phyloP scores from a whole-genome alignment of 1,140 invertebrate genomes.

The Aporrectodea caliginosa region DNA sequence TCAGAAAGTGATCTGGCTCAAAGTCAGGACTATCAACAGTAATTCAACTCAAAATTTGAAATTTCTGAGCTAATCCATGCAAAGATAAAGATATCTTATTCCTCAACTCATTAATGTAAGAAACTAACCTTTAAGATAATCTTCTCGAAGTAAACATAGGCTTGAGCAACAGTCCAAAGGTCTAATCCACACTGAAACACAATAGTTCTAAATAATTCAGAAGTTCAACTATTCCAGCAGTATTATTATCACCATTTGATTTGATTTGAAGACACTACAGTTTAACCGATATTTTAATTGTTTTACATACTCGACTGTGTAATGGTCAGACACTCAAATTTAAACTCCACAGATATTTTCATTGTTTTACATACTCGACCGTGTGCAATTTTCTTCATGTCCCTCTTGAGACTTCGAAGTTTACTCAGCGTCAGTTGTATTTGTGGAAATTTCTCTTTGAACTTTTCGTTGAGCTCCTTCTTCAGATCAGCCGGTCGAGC shows the following conservation, averaged over 20 bases:
- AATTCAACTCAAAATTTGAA: not conserved
- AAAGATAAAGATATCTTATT: not conserved
- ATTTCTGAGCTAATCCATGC: not conserved
- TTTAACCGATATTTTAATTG: conserved; percentile 4
- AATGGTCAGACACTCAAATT: not conserved
- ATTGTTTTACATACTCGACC: conserved; percentile 60
- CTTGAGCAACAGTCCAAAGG: conserved; percentile 85
- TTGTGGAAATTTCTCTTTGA: conserved; percentile 88
- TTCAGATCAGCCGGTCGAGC: conserved; percentile 93
- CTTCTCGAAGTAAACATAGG: conserved; percentile 97
- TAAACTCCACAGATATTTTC: not conserved
- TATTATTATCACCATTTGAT: conserved; percentile 19
- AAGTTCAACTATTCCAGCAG: conserved; percentile 7
- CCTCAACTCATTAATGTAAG: not conserved
- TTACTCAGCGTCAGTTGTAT: conserved; percentile 95
- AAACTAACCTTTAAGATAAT: conserved; percentile 73
- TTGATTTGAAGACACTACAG: not conserved
- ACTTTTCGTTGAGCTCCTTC: conserved; percentile 96
- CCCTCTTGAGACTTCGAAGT: conserved; percentile 86
- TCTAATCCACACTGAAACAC: conserved; percentile 68
- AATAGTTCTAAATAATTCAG: conserved; percentile 31
- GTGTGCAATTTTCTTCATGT: conserved; percentile 90
- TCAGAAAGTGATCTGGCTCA: too few species aligned
- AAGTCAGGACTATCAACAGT: too few species aligned
- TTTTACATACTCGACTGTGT: conserved; percentile 65